Evolutionary conservation across 2,797 vertebrate species (phyloP), one percentile per base, ranked within the genome.

Genomic region (Brotula barbata): DNA sequence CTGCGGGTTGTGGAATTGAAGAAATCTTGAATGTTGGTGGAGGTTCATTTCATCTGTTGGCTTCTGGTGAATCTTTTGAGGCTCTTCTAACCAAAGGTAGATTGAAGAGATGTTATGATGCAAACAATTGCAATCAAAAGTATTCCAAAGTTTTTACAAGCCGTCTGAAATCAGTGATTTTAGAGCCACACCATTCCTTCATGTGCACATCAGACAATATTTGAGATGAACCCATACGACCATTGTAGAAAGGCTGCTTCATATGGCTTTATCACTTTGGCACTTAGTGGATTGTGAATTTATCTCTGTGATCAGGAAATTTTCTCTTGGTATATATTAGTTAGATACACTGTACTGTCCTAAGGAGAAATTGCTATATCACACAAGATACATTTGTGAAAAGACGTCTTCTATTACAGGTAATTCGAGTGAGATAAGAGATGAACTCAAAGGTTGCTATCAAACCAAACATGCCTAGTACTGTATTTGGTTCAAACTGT

Each of bases 221-320:
- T 59, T 36, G 31, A 55, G 51, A 71, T 64, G 43, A 69, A 42
- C 43, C 59, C 25, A 28, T 28, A 28, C 25, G 4, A 28, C n/a
- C n/a, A n/a, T n/a, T n/a, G n/a, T n/a, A n/a, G n/a, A n/a, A n/a
- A n/a, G n/a, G n/a, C n/a, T n/a, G n/a, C n/a, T n/a, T n/a, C n/a
- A n/a, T n/a, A n/a, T n/a, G n/a, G n/a, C n/a, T n/a, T n/a, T n/a
- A n/a, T n/a, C n/a, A n/a, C n/a, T n/a, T n/a, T n/a, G n/a, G n/a
- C n/a, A n/a, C n/a, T n/a, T n/a, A n/a, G n/a, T n/a, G n/a, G n/a
- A n/a, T n/a, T n/a, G n/a, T n/a, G n/a, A n/a, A n/a, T n/a, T n/a
- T n/a, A n/a, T n/a, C n/a, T n/a, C n/a, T n/a, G n/a, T n/a, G n/a
- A n/a, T n/a, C n/a, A n/a, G n/a, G n/a, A 0, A 31, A 22, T 22